Evolutionary conservation across 2,113 vertebrate species (phyloP).

Genomic region (Tricholaema leucomelas): DNA sequence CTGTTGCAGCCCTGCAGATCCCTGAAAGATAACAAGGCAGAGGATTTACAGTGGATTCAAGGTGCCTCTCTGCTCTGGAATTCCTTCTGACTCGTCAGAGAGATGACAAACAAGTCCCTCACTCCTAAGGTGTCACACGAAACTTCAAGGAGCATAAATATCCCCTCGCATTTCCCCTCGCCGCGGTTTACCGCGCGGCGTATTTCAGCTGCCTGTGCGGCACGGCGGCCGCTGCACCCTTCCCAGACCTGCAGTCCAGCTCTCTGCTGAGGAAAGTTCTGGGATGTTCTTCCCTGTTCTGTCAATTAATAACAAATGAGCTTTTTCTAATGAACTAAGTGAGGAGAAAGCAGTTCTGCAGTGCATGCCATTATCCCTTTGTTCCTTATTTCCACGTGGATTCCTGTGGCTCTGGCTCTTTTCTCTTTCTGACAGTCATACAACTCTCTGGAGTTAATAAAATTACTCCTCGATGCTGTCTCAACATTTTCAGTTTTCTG

Average conservation of each 20-base stretch:
- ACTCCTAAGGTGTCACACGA: neutral
- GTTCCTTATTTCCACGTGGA: neutral
- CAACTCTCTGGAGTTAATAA: neutral
- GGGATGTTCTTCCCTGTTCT: neutral
- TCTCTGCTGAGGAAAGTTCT: neutral
- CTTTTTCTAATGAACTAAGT: neutral
- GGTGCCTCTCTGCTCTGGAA: conserved; percentile 44
- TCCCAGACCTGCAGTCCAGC: neutral
- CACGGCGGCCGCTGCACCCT: neutral
- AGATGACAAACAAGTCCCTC: conserved; percentile 66
- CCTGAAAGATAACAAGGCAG: conserved; percentile 57
- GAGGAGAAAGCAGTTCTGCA: neutral
- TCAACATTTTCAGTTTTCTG: conserved; percentile 14
- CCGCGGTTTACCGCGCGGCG: neutral
- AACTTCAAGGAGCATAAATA: conserved; percentile 53
- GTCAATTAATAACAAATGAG: neutral
- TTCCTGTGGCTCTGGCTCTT: conserved; percentile 13
- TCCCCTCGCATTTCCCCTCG: neutral
- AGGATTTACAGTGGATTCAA: conserved; percentile 62
- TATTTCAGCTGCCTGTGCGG: neutral
- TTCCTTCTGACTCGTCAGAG: conserved; percentile 45
- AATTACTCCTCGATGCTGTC: neutral
- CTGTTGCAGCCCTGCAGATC: conserved; percentile 16
- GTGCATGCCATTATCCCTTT: neutral
- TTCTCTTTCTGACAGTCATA: neutral